Base-by-base conservation (phyloP, 2,888 invertebrate species). In the Tricholauxania praeusta region DNA sequence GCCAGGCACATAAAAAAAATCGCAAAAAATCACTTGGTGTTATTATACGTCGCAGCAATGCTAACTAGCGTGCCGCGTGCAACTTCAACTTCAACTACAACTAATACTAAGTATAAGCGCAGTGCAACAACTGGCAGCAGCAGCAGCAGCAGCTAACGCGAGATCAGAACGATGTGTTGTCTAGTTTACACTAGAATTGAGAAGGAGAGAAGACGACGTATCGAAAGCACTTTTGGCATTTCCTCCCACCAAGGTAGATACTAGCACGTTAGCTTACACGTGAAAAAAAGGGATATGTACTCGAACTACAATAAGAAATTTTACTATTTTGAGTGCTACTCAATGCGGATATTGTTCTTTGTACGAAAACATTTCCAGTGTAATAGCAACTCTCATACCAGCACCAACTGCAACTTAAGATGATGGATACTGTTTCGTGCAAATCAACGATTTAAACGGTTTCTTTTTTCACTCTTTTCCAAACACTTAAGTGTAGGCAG, bases 1-100 rank as follows among this genome's bases (percentile, higher is more conserved):
- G 79, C 70, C 70, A 70, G 52, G 53, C 51, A 59, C 48, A 53
- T 39, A 39, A 39, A 39, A 39, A 70, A 63, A 47, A 63, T 62
- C 62, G 28, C 39, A 39, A 39, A 39, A 39, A 39, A 39, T 39
- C 39, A 39, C 39, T 39, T 39, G 39, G 70, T 70, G 70, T 70
- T 70, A 39, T 39, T 39, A 70, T 70, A 63, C 70, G 53, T 62
- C 39, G 70, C 62, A 70, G 70, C 53, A 53, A 53, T 72, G 76
- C 76, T 79, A 82, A 82, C 81, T 79, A 81, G 83, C 76, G 78
- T 81, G 73, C 66, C 73, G 80, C 81, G 79, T 78, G 79, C 83
- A 82, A 80, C 81, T 78, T 80, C 80, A 78, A 55, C 55, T 12
- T n/a, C 5, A 22, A n/a, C 55, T 55, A 1, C n/a, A 10, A 53